A percentile compares a stretch with the other conserved stretches of the same genome.
Evolutionary conservation across 2,888 invertebrate genomes (phyloP).

Genomic region (Drosophila bunnanda): DNA sequence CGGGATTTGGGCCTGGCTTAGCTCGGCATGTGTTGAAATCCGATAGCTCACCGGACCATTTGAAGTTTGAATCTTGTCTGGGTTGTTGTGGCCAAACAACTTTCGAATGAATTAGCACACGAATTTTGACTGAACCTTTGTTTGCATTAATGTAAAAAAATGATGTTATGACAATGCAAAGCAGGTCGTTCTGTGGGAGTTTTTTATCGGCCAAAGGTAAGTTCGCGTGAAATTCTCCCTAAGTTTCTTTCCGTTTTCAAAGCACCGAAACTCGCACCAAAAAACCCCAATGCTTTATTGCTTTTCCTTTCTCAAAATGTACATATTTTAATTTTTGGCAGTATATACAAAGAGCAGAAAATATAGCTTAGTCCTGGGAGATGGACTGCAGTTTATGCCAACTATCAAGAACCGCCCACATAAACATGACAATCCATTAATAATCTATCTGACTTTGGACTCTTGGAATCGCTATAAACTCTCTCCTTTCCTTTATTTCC

Average conservation of each 20-base stretch:
- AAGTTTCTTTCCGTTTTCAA: slow-evolving; percentile 49
- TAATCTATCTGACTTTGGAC: neutral
- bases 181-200: slow-evolving; percentile 64
- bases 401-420: slow-evolving; percentile 42
- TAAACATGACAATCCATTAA: slow-evolving; percentile 48
- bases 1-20: slow-evolving; percentile 3
- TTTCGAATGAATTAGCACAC: slow-evolving; percentile 61
- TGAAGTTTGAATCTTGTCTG: slow-evolving; percentile 33
- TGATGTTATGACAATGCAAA: slow-evolving; percentile 47
- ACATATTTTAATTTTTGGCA: slow-evolving; percentile 48
- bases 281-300: slow-evolving; percentile 37
- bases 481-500: slow-evolving; percentile 40
- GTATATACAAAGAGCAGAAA: neutral
- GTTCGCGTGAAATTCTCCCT: slow-evolving; percentile 69
- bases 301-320: slow-evolving; percentile 16
- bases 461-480: slow-evolving; percentile 11
- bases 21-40: slow-evolving; percentile 45
- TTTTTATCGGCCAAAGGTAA: slow-evolving; percentile 76
- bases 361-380: slow-evolving; percentile 13
- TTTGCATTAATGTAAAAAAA: slow-evolving; percentile 42
- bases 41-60: slow-evolving; percentile 45
- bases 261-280: slow-evolving; percentile 77
- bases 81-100: slow-evolving; percentile 57
- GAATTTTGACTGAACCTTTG: slow-evolving; percentile 45
- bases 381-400: slow-evolving; percentile 28